Evolutionary conservation across 2,113 vertebrate genomes (phyloP), one percentile per base, ranked within the genome.

Genomic region (Merops nubicus): DNA sequence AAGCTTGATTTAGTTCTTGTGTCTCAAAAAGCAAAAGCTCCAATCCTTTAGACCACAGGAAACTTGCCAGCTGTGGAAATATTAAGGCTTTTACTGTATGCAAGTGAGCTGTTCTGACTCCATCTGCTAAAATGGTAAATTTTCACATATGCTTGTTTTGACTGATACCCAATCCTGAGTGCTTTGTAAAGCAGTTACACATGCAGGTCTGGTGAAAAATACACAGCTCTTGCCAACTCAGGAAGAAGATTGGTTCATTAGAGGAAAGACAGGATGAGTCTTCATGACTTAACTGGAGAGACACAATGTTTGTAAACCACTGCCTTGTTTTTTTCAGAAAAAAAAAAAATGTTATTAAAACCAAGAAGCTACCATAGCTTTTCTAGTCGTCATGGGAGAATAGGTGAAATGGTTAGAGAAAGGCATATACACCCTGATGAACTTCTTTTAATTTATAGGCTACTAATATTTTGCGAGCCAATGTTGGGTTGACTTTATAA

Each of bases 61-160:
- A 87, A 93, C 34, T 67, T 84, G 34, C 89, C 93, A 93, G 86
- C 76, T 95, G 89, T 81, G 91, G 86, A 95, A 94, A 95, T 93
- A 95, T 47, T 81, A 92, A 84, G 38, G 38, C 8, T 89, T 96
- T 95, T 83, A 88, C 82, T 65, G 31, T 74, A 57, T 76, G 68
- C 45, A 84, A 90, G 72, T 54, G 91, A 92, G 60, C 51, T 89
- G 68, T 64, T 93, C 80, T 63, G 29, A 47, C 38, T 92, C 93
- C 91, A 70, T 95, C 80, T 95, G 93, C 60, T 91, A 85, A 89
- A 96, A 93, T 38, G 29, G 89, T 95, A 60, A 67, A 84, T 91
- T 91, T 89, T 84, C 85, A 67, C 34, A 81, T 87, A 18, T 69
- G 47, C 9, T 81, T 91, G 29, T 70, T 96, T 95, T 91, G 80